These are phyloP conservation scores for Asteroscopus sphinx DNA, from an alignment of 2,888 invertebrate genomes.

Conservation along the genomic window DNA sequence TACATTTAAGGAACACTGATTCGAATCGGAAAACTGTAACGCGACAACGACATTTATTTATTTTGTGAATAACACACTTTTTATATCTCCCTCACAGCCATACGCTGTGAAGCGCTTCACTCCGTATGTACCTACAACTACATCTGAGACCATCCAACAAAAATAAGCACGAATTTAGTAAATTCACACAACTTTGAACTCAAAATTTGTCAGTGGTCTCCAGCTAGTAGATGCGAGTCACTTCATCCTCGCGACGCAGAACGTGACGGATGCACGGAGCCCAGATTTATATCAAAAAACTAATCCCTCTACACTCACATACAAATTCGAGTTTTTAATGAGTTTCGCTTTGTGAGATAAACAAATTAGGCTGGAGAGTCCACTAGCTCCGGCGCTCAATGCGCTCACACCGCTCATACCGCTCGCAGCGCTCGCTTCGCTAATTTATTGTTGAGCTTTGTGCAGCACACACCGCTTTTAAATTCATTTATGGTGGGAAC, in stretches of 20 bases:
- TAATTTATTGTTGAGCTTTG: conserved; percentile 34
- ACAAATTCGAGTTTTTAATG: conserved; percentile 66
- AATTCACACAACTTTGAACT: not conserved
- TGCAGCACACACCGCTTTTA: conserved; percentile 20
- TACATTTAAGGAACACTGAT: too few relatives aligned
- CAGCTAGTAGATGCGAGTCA: not conserved
- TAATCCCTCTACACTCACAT: conserved; percentile 31
- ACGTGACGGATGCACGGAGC: conserved; percentile 2
- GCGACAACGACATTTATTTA: too few relatives aligned
- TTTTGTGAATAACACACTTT: too few relatives aligned
- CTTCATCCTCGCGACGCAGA: not conserved
- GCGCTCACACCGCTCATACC: conserved; percentile 7
- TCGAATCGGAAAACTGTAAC: too few relatives aligned
- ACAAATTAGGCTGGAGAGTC: conserved; percentile 63
- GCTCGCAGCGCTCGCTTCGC: conserved; percentile 17
- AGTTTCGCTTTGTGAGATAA: conserved; percentile 69
- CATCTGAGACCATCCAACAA: too few relatives aligned
- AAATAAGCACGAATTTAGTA: too few relatives aligned
- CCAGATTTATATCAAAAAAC: conserved; percentile 43
- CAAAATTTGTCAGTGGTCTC: not conserved
- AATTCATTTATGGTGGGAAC: conserved; percentile 41
- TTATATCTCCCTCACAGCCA: too few relatives aligned
- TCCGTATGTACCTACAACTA: too few relatives aligned
- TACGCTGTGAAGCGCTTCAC: too few relatives aligned
- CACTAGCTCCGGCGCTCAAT: not conserved